Percentiles rank a stretch among this genome's conserved stretches.
phyloP scores from a whole-genome alignment of 2,797 vertebrate genomes.

The Spinus pinus region DNA sequence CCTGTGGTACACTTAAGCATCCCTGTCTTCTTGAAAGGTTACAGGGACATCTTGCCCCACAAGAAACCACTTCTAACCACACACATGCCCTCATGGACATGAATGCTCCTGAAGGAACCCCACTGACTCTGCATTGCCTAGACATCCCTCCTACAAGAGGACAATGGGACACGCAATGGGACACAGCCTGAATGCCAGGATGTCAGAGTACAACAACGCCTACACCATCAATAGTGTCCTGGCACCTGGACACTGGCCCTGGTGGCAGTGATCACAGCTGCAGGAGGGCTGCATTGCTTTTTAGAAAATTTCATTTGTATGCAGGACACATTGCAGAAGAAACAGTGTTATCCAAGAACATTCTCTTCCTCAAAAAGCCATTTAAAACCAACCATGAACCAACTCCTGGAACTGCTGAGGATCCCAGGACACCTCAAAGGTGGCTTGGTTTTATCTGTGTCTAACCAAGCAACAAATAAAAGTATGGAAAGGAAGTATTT shows the following conservation, averaged over 20 bases:
- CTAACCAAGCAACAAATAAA: not conserved
- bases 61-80: not conserved
- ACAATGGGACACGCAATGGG: not conserved
- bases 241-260: not conserved
- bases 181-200: not conserved
- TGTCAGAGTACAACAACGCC: not conserved
- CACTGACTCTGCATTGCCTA: not conserved
- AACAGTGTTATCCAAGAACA: not conserved
- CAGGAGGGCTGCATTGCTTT: not conserved
- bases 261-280: not conserved
- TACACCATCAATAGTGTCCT: not conserved
- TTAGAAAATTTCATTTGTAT: not conserved
- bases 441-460: not conserved
- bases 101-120: rapidly evolving
- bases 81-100: not conserved
- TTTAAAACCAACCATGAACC: not conserved
- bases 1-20: not conserved
- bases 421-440: not conserved
- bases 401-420: not conserved
- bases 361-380: not conserved
- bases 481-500: not conserved
- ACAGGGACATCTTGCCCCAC: not conserved
- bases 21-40: not conserved
- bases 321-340: not conserved
- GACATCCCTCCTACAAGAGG: not conserved